phyloP scores from a whole-genome alignment of 1,140 invertebrate species.

The Magallana ariakensis region DNA sequence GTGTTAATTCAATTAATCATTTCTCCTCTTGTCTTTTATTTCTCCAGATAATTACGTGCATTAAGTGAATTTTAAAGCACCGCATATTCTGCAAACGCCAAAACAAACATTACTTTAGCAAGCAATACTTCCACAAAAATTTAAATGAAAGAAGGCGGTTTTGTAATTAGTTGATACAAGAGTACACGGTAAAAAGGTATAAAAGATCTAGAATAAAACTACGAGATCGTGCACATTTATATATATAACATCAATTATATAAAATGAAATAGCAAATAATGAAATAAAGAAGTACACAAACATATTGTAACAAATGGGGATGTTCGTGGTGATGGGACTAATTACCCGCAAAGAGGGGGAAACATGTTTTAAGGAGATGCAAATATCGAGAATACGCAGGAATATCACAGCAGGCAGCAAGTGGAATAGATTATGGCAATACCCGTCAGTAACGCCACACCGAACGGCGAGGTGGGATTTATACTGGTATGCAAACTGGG shows the following conservation, averaged over 20 bases:
- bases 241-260: neutral
- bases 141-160: no score
- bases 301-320: neutral
- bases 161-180: no score
- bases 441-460: no score
- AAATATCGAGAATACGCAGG: neutral
- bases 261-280: neutral
- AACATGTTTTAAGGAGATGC: neutral
- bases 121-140: no score
- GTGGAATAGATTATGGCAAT: neutral
- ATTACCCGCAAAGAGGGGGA: neutral
- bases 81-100: no score
- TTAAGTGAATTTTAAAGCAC: no score
- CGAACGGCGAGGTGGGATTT: no score
- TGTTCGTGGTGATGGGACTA: neutral
- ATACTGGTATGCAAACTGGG: no score
- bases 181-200: neutral
- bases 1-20: no score
- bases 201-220: neutral
- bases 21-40: no score
- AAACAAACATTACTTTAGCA: no score
- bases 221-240: neutral
- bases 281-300: neutral
- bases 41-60: no score
- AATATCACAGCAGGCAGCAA: slow-evolving; percentile 7